Conservation (phyloP, 2,113 vertebrate species). For the Rhadina sibilatrix region DNA sequence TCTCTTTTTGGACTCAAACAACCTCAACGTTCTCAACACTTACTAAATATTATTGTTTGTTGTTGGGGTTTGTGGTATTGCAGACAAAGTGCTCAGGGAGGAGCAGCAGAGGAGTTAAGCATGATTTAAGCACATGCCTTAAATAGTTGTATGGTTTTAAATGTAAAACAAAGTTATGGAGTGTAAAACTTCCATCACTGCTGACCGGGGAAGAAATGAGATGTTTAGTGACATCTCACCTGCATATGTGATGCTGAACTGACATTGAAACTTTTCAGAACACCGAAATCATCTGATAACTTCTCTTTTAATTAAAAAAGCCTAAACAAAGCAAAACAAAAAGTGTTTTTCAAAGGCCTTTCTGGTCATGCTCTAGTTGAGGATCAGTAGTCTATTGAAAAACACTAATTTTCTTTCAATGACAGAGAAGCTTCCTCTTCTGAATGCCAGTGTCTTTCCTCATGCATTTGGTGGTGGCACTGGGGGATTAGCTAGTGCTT, state of each 20-base stretch:
- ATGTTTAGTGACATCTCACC: background rate
- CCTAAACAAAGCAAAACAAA: background rate
- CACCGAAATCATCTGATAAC: background rate
- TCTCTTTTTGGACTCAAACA: too few relatives aligned
- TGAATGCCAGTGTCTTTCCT: background rate
- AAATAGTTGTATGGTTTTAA: background rate
- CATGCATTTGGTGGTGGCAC: background rate
- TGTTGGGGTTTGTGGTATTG: background rate
- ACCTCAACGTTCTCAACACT: too few relatives aligned
- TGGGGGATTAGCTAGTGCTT: background rate
- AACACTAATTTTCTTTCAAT: background rate
- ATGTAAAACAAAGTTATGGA: background rate
- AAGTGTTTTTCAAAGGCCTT: background rate
- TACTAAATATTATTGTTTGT: background rate
- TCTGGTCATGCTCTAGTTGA: background rate
- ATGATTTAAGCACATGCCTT: background rate
- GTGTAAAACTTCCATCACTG: background rate
- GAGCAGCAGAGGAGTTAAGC: background rate
- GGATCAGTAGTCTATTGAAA: background rate
- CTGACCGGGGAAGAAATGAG: background rate
- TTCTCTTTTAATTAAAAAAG: background rate
- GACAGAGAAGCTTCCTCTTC: background rate
- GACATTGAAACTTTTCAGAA: background rate
- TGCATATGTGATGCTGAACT: background rate
- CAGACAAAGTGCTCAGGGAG: background rate